Evolutionary conservation across 2,113 vertebrate genomes (phyloP).

Genomic region (Otocyon megalotis): DNA sequence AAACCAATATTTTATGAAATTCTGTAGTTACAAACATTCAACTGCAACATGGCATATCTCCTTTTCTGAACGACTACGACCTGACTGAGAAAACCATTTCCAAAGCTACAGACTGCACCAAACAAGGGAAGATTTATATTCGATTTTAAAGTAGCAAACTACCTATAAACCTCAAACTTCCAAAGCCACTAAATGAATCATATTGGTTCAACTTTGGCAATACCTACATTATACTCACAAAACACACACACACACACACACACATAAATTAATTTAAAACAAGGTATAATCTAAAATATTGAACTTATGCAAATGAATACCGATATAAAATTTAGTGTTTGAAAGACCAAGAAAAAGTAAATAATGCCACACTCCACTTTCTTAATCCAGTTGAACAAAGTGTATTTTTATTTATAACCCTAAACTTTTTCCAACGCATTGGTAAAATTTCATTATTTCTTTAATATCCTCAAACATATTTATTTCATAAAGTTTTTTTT

Average conservation of each 20-base stretch:
- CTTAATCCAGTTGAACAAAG: conserved; percentile 41
- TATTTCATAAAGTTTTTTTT: conserved; percentile 75
- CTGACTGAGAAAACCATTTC: neutral
- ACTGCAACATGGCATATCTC: accelerated
- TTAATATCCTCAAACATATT: conserved; percentile 81
- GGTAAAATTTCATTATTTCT: conserved; percentile 75
- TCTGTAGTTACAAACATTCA: neutral
- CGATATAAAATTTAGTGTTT: conserved; percentile 46
- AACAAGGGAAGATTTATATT: neutral
- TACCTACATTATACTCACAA: neutral
- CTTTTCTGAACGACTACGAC: neutral
- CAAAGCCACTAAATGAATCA: neutral
- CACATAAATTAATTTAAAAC: neutral
- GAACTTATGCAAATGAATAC: conserved; percentile 38
- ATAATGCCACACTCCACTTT: neutral
- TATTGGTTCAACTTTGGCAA: neutral
- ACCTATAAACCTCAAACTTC: neutral
- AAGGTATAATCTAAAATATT: neutral
- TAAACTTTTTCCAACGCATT: conserved; percentile 55
- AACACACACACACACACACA: neutral
- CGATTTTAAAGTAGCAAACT: neutral
- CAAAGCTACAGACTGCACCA: neutral
- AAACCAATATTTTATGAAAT: neutral
- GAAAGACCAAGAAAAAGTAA: conserved; percentile 11
- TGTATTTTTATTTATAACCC: conserved; percentile 13